Base-by-base conservation (phyloP, 2,888 invertebrate species). In the Dasypogon diadema region DNA sequence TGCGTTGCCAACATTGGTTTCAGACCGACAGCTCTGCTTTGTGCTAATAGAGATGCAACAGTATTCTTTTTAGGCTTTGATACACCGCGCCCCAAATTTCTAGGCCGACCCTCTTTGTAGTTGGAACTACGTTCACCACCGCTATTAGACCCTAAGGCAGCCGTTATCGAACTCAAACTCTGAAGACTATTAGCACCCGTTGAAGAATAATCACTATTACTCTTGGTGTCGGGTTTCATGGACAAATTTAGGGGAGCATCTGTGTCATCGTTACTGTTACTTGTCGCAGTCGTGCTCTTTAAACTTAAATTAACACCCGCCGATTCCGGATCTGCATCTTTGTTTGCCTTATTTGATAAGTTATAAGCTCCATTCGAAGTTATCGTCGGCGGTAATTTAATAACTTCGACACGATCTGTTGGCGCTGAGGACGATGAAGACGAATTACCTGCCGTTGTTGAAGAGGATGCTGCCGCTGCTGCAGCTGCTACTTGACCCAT, bases 11-110 rank as follows among this genome's bases (percentile, higher is more conserved):
- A 84, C 82, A 93, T 92, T 6, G 93, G 93, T 81, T 93, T 90
- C 4, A 93, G 89, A 0, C 94, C 94, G 42, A 95, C 88, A 3
- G 95, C 95, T 76, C 96, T 87, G 82, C 94, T 94, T 87, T 95
- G 95, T 0, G 95, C 95, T 79, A 96, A 86, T 68, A 96, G 87
- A 1, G 95, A 95, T 0, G 96, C 96, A 1, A 96, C 96, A 0
- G 96, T 96, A 84, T 96, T 96, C 88, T 96, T 96, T 89, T 96
- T 96, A 78, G 95, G 95, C 84, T 95, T 95, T 81, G 94, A 94
- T 21, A 95, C 94, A 0, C 95, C 95, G 4, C 95, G 89, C 22
- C 95, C 95, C 24, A 95, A 88, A 86, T 95, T 95, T 8, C 95
- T 89, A 0, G 95, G 94, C 34, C 95, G 87, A 2, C 94, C 93